These are phyloP conservation scores for Drosophila antonietae DNA, from an alignment of 2,888 invertebrate genomes.

Conservation along the genomic window DNA sequence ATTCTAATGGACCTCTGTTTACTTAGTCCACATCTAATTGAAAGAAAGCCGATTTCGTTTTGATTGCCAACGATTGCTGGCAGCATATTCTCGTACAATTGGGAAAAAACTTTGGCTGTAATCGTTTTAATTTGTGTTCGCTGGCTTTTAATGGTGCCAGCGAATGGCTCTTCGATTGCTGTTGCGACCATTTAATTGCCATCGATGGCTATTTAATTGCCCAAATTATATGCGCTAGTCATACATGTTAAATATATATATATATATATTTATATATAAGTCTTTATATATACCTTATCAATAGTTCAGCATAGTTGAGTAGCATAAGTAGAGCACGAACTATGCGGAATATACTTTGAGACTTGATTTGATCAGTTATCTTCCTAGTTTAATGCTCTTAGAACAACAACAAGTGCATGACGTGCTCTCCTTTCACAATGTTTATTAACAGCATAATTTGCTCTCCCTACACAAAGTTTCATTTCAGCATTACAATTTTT, in stretches of 20 bases:
- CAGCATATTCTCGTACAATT: slow-evolving; percentile 33
- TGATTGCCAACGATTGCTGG: slow-evolving; percentile 25
- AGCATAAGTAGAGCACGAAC: too few relatives aligned
- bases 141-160: slow-evolving; percentile 65
- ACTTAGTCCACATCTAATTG: slow-evolving; percentile 40
- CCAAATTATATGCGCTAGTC: slow-evolving; percentile 15
- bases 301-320: too few relatives aligned
- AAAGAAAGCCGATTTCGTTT: slow-evolving; percentile 17
- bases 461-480: too few relatives aligned
- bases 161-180: slow-evolving; percentile 66
- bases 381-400: too few relatives aligned
- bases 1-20: slow-evolving; percentile 12
- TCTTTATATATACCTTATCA: too few relatives aligned
- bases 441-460: too few relatives aligned
- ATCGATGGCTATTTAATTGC: slow-evolving; percentile 42
- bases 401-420: too few relatives aligned
- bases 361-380: too few relatives aligned
- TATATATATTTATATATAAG: neutral
- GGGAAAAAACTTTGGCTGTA: slow-evolving; percentile 46
- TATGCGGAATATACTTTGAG: too few relatives aligned
- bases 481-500: too few relatives aligned
- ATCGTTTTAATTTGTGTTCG: slow-evolving; percentile 69
- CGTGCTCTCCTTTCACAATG: too few relatives aligned
- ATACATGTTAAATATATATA: neutral
- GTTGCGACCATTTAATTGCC: slow-evolving; percentile 57